Conservation (phyloP, 2,888 invertebrate genomes). For the Rugalucina vietnamica region DNA sequence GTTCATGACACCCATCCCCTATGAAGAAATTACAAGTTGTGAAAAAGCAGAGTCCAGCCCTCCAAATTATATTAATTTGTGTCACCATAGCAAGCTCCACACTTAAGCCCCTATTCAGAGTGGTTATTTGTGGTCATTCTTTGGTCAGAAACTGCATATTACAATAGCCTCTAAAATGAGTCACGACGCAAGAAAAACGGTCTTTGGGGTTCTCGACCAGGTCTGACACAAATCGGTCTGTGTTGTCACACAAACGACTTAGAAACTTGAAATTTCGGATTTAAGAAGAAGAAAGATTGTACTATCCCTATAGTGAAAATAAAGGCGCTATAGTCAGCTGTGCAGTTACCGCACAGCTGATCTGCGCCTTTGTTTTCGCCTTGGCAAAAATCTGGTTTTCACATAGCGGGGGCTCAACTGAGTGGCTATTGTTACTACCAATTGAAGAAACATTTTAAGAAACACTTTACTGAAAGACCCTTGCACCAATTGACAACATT, state of each 20-base stretch:
- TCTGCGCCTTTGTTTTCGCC: too few species aligned
- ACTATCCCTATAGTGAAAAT: too few species aligned
- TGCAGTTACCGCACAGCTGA: too few species aligned
- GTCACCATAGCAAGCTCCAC: neutral
- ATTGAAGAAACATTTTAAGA: neutral
- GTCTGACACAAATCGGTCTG: too few species aligned
- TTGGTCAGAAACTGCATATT: slow-evolving; percentile 17
- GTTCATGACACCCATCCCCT: neutral
- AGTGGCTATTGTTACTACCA: neutral
- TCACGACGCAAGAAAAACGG: too few species aligned
- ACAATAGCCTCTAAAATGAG: neutral
- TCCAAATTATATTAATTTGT: neutral
- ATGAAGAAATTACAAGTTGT: neutral
- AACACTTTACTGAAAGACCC: neutral
- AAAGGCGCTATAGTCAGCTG: too few species aligned
- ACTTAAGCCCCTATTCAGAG: neutral
- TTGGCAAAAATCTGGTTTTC: too few species aligned
- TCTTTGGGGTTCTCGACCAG: too few species aligned
- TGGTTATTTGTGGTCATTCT: slow-evolving; percentile 15
- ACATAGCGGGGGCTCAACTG: neutral
- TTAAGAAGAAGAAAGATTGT: too few species aligned
- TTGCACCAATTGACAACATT: slow-evolving; percentile 11
- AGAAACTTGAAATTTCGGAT: too few species aligned
- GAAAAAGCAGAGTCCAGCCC: neutral
- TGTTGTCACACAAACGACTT: too few species aligned